Evolutionary conservation across 1,140 invertebrate genomes (phyloP).

Genomic region (Elysia chlorotica): DNA sequence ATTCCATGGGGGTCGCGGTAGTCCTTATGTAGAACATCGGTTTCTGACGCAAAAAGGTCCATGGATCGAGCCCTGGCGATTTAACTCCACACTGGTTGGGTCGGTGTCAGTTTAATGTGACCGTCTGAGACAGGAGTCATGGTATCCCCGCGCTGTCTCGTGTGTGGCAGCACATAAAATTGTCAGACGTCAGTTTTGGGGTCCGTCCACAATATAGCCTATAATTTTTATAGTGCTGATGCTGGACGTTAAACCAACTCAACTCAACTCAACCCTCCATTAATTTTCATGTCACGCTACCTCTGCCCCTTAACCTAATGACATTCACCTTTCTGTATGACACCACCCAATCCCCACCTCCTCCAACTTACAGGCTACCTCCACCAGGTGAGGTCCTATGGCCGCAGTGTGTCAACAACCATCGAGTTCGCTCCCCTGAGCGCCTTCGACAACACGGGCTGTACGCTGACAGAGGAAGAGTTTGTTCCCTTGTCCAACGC

Average conservation of each 20-base stretch:
- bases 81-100: no score
- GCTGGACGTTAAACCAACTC: no score
- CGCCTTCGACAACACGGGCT: slow-evolving; percentile 43
- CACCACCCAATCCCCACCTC: neutral
- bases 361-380: slow-evolving; percentile 42
- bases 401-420: slow-evolving; percentile 55
- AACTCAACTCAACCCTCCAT: neutral
- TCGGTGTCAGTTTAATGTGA: no score
- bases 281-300: neutral
- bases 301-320: neutral
- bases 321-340: neutral
- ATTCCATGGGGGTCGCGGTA: no score
- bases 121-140: no score
- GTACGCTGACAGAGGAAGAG: slow-evolving; percentile 32
- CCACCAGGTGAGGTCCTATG: slow-evolving; percentile 59
- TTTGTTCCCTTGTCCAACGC: slow-evolving; percentile 36
- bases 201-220: neutral
- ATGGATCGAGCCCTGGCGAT: no score
- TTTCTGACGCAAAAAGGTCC: no score
- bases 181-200: neutral
- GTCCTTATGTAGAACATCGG: no score
- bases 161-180: no score
- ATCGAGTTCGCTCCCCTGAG: slow-evolving; percentile 46
- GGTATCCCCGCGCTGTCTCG: no score
- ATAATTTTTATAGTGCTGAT: neutral